Conservation (phyloP, 1,140 invertebrate species). For the Cepaea nemoralis region DNA sequence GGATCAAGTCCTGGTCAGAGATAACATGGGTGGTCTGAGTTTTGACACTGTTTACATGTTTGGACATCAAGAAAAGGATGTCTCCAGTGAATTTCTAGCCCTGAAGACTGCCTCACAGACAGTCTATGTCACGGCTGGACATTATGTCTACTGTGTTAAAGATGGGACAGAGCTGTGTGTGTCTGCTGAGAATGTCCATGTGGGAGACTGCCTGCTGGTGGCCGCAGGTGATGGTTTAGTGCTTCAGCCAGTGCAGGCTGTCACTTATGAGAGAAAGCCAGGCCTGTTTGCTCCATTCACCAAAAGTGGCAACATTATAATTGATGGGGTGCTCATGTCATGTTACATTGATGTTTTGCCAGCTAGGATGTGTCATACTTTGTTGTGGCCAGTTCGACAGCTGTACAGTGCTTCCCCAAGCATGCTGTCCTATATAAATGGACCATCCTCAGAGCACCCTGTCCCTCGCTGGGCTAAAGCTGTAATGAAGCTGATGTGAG, state of each 20-base stretch:
- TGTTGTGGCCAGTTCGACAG: slow-evolving; percentile 21
- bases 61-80: slow-evolving; percentile 23
- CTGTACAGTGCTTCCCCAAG: neutral
- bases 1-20: slow-evolving; percentile 15
- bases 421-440: neutral
- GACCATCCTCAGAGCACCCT: neutral
- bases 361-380: neutral
- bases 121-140: slow-evolving; percentile 14
- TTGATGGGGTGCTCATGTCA: slow-evolving; percentile 10
- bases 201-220: slow-evolving; percentile 22
- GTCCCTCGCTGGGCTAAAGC: slow-evolving; percentile 11
- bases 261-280: slow-evolving; percentile 1
- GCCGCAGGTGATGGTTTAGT: neutral
- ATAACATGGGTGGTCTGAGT: neutral
- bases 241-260: neutral
- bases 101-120: neutral
- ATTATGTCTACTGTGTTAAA: slow-evolving; percentile 27
- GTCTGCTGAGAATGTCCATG: slow-evolving; percentile 10
- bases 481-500: slow-evolving; percentile 18
- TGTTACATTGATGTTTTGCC: slow-evolving; percentile 17
- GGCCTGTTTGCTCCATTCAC: slow-evolving; percentile 30
- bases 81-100: neutral
- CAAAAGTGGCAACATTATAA: neutral
- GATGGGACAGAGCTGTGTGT: slow-evolving; percentile 25
- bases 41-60: slow-evolving; percentile 41